Percentiles rank a stretch among this genome's conserved stretches.
Conservation (phyloP, 2,797 vertebrate genomes). For the Pitangus sulphuratus region DNA sequence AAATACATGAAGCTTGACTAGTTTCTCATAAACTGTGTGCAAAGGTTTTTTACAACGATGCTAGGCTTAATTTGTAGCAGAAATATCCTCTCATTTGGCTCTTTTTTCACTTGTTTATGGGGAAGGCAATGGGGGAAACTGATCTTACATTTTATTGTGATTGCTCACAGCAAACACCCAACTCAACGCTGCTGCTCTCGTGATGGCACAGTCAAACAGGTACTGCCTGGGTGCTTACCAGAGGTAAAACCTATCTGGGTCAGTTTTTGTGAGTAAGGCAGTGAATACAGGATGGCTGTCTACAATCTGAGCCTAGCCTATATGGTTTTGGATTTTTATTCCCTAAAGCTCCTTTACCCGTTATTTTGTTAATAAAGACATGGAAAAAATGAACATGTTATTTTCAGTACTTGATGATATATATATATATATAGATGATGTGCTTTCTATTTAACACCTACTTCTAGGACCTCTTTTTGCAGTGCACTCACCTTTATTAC, state of each 20-base stretch:
- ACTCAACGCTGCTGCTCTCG: neutral
- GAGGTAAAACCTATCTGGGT: neutral
- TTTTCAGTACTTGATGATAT: neutral
- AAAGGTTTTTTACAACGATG: neutral
- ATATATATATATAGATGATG: neutral
- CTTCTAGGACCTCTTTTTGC: neutral
- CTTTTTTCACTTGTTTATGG: neutral
- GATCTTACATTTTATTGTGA: neutral
- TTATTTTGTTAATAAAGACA: neutral
- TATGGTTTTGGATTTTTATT: neutral
- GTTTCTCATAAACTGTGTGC: neutral
- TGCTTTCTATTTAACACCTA: neutral
- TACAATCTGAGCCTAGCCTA: neutral
- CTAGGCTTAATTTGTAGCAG: neutral
- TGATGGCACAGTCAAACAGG: neutral
- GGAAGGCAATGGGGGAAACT: neutral
- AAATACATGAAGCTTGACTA: neutral
- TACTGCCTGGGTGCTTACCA: fast-evolving
- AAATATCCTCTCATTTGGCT: neutral
- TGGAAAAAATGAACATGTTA: neutral
- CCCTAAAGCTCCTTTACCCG: neutral
- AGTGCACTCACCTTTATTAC: neutral
- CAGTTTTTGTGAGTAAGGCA: neutral
- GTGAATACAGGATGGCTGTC: neutral
- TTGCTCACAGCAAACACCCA: neutral